Conservation (phyloP, 2,797 vertebrate species). For the Periophthalmus magnuspinnatus region DNA sequence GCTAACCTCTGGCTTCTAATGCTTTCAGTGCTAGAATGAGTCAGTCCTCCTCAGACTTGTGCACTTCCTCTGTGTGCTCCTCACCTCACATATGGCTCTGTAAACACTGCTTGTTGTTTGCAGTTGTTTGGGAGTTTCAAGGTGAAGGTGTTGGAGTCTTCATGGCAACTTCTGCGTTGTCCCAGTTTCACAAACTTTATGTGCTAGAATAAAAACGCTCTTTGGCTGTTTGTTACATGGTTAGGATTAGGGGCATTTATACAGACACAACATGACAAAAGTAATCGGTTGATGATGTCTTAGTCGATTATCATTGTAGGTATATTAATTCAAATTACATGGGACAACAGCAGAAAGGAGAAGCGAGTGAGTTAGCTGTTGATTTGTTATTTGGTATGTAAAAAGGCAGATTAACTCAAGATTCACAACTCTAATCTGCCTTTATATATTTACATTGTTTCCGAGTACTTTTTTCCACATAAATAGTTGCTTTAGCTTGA, state of each 20-base stretch:
- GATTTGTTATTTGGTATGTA: no score
- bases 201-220: not conserved
- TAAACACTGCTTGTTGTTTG: slow-evolving; percentile 9
- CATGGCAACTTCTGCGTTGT: not conserved
- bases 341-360: no score
- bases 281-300: no score
- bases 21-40: slow-evolving; percentile 33
- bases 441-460: no score
- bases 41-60: slow-evolving; percentile 24
- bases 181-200: not conserved
- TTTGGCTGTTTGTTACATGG: not conserved
- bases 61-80: not conserved
- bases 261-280: not conserved
- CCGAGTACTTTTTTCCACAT: no score
- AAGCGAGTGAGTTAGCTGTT: no score
- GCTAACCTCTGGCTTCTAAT: not conserved
- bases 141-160: not conserved
- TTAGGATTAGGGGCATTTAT: not conserved
- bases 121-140: not conserved
- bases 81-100: slow-evolving; percentile 5
- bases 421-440: no score
- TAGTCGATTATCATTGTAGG: no score
- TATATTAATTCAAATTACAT: no score
- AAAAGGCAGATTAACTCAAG: no score
- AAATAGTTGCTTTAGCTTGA: no score